A percentile compares a stretch with the other conserved stretches of the same genome.
Conservation (phyloP, 2,113 vertebrate species). For the Aptenodytes patagonicus region DNA sequence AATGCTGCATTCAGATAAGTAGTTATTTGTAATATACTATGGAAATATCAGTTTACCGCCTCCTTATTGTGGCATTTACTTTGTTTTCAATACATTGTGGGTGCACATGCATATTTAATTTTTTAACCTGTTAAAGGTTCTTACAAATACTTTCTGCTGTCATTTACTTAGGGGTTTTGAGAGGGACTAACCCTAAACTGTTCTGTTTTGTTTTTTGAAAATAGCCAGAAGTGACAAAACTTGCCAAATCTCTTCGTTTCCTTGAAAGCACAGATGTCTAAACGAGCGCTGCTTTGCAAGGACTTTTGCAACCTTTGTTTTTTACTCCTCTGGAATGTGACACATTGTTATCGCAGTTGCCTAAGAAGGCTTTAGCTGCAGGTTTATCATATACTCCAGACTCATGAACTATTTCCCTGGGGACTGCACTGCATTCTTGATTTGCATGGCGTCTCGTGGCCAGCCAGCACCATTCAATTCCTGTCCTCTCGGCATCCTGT, state of each 20-base stretch:
- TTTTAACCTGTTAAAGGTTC: background rate
- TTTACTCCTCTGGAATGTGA: conserved; percentile 72
- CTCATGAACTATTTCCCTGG: conserved; percentile 74
- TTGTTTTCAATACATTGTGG: background rate
- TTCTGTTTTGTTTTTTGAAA: background rate
- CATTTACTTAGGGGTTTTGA: background rate
- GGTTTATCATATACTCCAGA: conserved; percentile 76
- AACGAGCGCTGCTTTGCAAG: conserved; percentile 20
- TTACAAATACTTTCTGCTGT: background rate
- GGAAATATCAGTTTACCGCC: background rate
- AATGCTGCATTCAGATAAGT: background rate
- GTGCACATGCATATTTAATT: background rate
- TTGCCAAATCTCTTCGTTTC: conserved; percentile 22
- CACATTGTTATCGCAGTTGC: conserved; percentile 71
- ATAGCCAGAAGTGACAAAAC: background rate
- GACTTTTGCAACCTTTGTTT: conserved; percentile 69
- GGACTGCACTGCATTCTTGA: conserved; percentile 69
- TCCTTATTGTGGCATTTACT: background rate
- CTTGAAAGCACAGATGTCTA: conserved; percentile 55
- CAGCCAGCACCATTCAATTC: conserved; percentile 70
- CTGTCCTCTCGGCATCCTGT: conserved; percentile 77
- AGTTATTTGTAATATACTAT: background rate
- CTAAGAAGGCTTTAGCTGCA: conserved; percentile 61
- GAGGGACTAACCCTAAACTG: background rate
- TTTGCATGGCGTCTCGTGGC: conserved; percentile 63